Conservation (phyloP, 2,888 invertebrate species). For the Kryphioiulus occultus region DNA sequence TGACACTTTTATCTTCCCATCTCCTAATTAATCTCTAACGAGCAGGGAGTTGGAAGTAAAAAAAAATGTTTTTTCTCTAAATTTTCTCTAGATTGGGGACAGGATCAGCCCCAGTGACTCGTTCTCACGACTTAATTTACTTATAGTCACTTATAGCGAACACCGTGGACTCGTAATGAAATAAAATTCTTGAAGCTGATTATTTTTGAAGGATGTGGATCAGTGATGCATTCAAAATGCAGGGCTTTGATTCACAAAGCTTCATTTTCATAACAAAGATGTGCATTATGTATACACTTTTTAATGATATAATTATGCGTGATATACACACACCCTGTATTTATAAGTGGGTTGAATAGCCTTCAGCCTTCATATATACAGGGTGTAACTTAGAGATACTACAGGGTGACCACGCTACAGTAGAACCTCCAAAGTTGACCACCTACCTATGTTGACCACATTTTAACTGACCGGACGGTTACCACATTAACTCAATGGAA, state of each 20-base stretch:
- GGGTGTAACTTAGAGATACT: too few species aligned
- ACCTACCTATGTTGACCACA: too few species aligned
- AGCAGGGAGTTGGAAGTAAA: background rate
- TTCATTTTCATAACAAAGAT: constrained; percentile 10
- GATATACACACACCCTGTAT: background rate
- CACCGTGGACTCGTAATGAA: too few species aligned
- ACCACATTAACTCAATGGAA: too few species aligned
- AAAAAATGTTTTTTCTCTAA: background rate
- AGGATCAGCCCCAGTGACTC: background rate
- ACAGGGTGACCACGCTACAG: too few species aligned
- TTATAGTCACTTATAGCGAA: background rate
- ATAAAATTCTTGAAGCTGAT: background rate
- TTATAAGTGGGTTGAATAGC: background rate
- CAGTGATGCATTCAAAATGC: background rate
- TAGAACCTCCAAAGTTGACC: too few species aligned
- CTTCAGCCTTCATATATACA: background rate
- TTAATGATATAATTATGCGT: background rate
- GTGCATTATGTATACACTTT: background rate
- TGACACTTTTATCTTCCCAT: background rate
- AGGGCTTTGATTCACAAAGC: background rate
- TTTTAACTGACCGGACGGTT: too few species aligned
- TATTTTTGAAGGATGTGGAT: background rate
- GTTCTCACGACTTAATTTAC: background rate
- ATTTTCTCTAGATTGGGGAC: background rate
- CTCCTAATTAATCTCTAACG: background rate